phyloP scores from a whole-genome alignment of 2,797 vertebrate species.

The Xenops minutus region DNA sequence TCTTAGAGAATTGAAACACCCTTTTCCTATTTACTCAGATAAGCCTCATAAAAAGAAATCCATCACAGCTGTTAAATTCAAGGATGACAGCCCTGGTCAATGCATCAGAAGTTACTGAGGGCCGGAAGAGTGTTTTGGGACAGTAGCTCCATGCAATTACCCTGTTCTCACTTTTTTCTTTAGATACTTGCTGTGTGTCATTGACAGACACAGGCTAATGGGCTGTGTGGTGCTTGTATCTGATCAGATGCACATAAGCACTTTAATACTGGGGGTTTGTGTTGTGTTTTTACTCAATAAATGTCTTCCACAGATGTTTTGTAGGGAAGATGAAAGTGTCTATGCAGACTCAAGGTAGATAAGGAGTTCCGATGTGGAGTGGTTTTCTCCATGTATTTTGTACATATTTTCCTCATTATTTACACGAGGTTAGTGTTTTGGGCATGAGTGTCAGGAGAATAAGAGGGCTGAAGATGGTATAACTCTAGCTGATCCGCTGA shows the following conservation, averaged over 20 bases:
- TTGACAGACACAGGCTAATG: neutral
- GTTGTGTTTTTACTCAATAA: neutral
- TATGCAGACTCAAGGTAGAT: neutral
- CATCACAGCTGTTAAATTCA: neutral
- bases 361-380: neutral
- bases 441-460: neutral
- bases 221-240: neutral
- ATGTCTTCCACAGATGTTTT: neutral
- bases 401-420: neutral
- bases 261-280: fast-evolving
- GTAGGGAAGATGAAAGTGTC: neutral
- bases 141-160: neutral
- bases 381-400: neutral
- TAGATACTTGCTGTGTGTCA: neutral
- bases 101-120: neutral
- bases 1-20: neutral
- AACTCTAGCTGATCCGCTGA: neutral
- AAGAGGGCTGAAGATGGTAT: neutral
- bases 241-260: neutral
- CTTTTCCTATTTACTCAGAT: neutral
- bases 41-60: neutral
- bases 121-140: neutral
- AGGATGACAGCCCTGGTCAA: neutral
- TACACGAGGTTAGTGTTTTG: neutral
- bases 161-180: neutral